Percentiles rank a stretch among this genome's conserved stretches.
These are phyloP conservation scores for Crocallis elinguaria DNA, from an alignment of 2,888 invertebrate species.

Conservation along the genomic window DNA sequence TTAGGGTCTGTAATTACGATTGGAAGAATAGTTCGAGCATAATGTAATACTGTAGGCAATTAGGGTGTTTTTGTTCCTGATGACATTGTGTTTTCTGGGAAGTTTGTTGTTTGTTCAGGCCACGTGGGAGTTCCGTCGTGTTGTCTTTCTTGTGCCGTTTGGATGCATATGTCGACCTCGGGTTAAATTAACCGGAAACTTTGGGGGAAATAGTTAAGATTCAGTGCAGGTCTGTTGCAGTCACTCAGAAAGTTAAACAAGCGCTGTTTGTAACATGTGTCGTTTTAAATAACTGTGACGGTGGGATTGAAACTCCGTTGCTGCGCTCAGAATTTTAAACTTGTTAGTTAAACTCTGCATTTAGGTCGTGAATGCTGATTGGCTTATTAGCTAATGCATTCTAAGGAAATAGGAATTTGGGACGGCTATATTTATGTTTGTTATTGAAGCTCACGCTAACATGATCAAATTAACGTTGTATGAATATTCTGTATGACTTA, in stretches of 20 bases:
- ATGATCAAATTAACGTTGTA: slow-evolving; percentile 13
- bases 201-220: slow-evolving; percentile 77
- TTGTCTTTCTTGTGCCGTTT: slow-evolving; percentile 51
- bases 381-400: not conserved
- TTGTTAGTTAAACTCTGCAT: slow-evolving; percentile 36
- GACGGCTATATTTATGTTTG: slow-evolving; percentile 16
- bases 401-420: slow-evolving; percentile 1
- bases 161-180: slow-evolving; percentile 73
- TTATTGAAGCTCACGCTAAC: slow-evolving; percentile 3
- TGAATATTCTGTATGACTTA: slow-evolving; percentile 14
- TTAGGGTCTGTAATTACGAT: slow-evolving; percentile 54
- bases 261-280: slow-evolving; percentile 42
- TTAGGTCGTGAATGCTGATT: slow-evolving; percentile 35
- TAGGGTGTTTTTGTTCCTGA: slow-evolving; percentile 72
- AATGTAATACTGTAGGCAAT: slow-evolving; percentile 60
- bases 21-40: slow-evolving; percentile 54
- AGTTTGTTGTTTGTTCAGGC: slow-evolving; percentile 65
- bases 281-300: slow-evolving; percentile 39
- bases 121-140: slow-evolving; percentile 71
- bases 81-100: slow-evolving; percentile 77
- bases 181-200: slow-evolving; percentile 82
- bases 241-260: slow-evolving; percentile 62
- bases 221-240: slow-evolving; percentile 69
- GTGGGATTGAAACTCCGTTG: slow-evolving; percentile 34
- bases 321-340: slow-evolving; percentile 38